These are phyloP conservation scores for Ophion slaviceki DNA, from an alignment of 2,888 invertebrate species.

Conservation along the genomic window DNA sequence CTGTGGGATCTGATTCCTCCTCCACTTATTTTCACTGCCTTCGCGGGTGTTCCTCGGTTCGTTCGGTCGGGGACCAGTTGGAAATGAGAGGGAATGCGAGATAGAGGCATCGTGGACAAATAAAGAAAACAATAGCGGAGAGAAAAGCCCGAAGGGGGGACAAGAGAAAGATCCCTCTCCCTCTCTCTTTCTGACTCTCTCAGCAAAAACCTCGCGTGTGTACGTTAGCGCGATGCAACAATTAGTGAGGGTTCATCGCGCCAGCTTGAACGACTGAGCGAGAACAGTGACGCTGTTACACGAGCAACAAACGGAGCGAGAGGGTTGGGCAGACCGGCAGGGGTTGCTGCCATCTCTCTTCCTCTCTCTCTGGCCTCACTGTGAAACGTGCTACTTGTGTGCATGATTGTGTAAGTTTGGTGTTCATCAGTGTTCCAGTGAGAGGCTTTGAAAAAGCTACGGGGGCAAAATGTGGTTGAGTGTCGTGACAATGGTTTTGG, in stretches of 20 bases:
- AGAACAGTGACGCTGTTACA: conserved; percentile 51
- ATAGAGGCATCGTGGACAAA: conserved; percentile 10
- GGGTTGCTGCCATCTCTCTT: conserved; percentile 25
- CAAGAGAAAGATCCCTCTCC: background rate
- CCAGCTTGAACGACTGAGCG: conserved; percentile 64
- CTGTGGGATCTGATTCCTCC: conserved; percentile 30
- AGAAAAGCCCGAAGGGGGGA: conserved; percentile 22
- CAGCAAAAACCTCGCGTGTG: conserved; percentile 39
- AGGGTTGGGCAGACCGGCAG: conserved; percentile 27
- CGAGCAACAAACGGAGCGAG: conserved; percentile 30
- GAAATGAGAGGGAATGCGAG: conserved; percentile 40
- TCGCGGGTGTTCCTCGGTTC: background rate
- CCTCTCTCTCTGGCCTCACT: conserved; percentile 21
- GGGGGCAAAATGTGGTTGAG: conserved; percentile 78
- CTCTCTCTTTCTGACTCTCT: conserved; percentile 14
- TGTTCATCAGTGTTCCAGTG: conserved; percentile 64
- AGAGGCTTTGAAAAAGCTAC: conserved; percentile 65
- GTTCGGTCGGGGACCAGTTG: conserved; percentile 17
- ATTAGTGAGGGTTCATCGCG: conserved; percentile 67
- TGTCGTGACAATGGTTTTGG: conserved; percentile 76
- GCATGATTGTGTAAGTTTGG: conserved; percentile 37
- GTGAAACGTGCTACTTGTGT: conserved; percentile 54
- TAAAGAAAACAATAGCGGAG: conserved; percentile 2
- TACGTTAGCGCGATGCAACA: conserved; percentile 60
- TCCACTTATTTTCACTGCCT: conserved; percentile 33